Evolutionary conservation across 2,113 vertebrate genomes (phyloP).

Genomic region (Gopherus flavomarginatus): DNA sequence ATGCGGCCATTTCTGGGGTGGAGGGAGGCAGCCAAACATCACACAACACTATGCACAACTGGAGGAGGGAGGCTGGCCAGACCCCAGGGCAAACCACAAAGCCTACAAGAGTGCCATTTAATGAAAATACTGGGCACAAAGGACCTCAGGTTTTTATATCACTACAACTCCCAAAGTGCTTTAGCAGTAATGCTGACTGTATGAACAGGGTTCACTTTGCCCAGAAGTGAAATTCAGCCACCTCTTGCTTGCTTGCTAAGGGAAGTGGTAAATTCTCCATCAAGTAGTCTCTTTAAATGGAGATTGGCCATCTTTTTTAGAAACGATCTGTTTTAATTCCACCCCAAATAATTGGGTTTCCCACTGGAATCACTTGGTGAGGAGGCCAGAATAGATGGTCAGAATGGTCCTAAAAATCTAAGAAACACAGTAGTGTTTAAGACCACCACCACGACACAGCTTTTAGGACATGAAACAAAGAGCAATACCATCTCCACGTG

Average conservation of each 20-base stretch:
- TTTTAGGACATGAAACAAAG: not conserved
- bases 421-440: not conserved
- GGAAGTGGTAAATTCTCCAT: not conserved
- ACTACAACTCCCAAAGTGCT: not conserved
- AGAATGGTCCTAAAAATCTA: not conserved
- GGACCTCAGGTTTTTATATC: not conserved
- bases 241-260: not conserved
- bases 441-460: not conserved
- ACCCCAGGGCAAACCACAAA: not conserved
- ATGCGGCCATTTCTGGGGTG: not conserved
- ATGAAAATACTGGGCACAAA: not conserved
- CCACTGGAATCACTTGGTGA: not conserved
- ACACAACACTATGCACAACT: not conserved
- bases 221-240: not conserved
- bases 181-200: not conserved
- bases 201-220: not conserved
- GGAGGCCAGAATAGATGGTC: not conserved
- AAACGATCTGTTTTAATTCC: not conserved
- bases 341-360: not conserved
- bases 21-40: not conserved
- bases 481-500: not conserved
- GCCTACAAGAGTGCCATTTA: not conserved
- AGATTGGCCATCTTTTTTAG: not conserved
- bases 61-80: not conserved
- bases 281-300: not conserved